A percentile compares a stretch with the other conserved stretches of the same genome.
phyloP scores from a whole-genome alignment of 1,140 invertebrate species.

The Heliothis virescens region DNA sequence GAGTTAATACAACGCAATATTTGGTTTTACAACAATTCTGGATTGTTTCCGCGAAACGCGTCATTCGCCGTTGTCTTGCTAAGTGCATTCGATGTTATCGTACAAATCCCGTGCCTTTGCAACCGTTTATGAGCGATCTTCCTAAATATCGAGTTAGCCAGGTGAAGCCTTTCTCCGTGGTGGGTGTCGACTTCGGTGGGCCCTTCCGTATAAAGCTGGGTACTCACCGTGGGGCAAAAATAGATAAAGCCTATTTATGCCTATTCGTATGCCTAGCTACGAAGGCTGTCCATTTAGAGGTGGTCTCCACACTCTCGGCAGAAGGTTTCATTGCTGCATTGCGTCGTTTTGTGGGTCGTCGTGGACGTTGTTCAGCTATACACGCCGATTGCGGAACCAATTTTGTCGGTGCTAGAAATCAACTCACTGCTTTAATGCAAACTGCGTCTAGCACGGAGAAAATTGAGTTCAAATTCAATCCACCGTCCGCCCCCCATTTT shows the following conservation, averaged over 20 bases:
- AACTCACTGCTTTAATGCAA: constrained; percentile 48
- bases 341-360: constrained; percentile 71
- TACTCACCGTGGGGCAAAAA: constrained; percentile 53
- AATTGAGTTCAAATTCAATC: too few relatives aligned
- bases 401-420: constrained; percentile 65
- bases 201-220: constrained; percentile 71
- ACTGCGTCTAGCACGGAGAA: constrained; percentile 4
- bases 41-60: too few relatives aligned
- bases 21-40: too few relatives aligned
- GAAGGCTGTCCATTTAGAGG: constrained; percentile 80
- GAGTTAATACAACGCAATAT: too few relatives aligned
- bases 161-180: not conserved
- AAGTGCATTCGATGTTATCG: too few relatives aligned
- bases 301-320: constrained; percentile 72
- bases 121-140: too few relatives aligned
- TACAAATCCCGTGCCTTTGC: too few relatives aligned
- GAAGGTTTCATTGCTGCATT: constrained; percentile 75
- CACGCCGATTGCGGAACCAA: constrained; percentile 76
- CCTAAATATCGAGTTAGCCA: too few relatives aligned
- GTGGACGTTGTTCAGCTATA: constrained; percentile 69
- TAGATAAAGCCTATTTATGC: constrained; percentile 74
- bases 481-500: not conserved
- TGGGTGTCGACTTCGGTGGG: constrained; percentile 71
- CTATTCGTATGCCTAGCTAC: constrained; percentile 81
- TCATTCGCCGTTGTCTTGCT: too few relatives aligned